Percentiles rank a stretch among this genome's conserved stretches.
Conservation (phyloP, 2,888 invertebrate genomes). For the Drosophila nr. perissopoda region DNA sequence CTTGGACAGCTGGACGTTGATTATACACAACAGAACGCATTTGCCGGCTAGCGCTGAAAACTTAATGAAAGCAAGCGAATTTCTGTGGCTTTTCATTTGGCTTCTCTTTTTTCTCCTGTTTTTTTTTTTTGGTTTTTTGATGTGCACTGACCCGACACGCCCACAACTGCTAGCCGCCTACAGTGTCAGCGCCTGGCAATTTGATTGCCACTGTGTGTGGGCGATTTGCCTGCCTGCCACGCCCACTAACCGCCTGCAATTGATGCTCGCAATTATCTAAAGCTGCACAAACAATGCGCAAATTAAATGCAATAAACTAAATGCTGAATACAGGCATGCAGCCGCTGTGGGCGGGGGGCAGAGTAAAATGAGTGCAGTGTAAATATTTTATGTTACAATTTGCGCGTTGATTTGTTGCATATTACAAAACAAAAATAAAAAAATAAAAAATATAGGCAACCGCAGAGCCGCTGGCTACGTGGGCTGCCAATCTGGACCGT, state of each 20-base stretch:
- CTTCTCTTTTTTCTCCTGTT: conserved; percentile 12
- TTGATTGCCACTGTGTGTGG: conserved; percentile 72
- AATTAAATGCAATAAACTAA: conserved; percentile 79
- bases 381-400: conserved; percentile 79
- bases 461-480: conserved; percentile 67
- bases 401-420: conserved; percentile 77
- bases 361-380: conserved; percentile 44
- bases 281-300: conserved; percentile 76
- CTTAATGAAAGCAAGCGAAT: conserved; percentile 73
- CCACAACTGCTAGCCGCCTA: conserved; percentile 50
- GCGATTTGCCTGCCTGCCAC: conserved; percentile 38
- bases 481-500: conserved; percentile 53
- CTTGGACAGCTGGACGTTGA: conserved; percentile 61
- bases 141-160: conserved; percentile 57
- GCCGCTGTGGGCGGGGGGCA: conserved; percentile 2
- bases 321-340: conserved; percentile 9
- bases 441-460: conserved; percentile 19
- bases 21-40: conserved; percentile 60
- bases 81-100: conserved; percentile 53
- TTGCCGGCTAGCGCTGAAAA: conserved; percentile 57
- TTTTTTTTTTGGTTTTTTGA: conserved; percentile 18
- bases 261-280: conserved; percentile 79
- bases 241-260: conserved; percentile 51
- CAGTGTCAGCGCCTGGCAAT: conserved; percentile 68
- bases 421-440: conserved; percentile 51